Percentiles rank a stretch among this genome's conserved stretches.
Evolutionary conservation across 2,888 invertebrate genomes (phyloP).

Genomic region (Oligia latruncula): DNA sequence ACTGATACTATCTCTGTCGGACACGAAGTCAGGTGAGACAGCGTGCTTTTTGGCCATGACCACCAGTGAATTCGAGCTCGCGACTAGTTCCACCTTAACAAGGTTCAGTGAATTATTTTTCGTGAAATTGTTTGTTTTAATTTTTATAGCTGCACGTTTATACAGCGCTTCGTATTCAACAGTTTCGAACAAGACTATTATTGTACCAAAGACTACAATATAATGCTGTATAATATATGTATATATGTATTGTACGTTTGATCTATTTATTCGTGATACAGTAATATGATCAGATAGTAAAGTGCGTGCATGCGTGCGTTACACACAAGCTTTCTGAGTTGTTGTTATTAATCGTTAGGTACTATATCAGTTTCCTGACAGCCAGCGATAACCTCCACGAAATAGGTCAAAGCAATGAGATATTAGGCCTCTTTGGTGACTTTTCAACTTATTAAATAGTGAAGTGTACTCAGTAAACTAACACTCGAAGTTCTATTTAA

Average conservation of each 20-base stretch:
- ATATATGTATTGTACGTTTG: conserved; percentile 45
- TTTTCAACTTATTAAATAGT: conserved; percentile 49
- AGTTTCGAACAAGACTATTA: conserved; percentile 35
- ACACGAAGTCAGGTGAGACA: too few relatives aligned
- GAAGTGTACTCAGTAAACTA: conserved; percentile 48
- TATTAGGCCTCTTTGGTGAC: conserved; percentile 14
- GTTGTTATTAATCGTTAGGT: conserved; percentile 8
- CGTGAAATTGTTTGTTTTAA: conserved; percentile 19
- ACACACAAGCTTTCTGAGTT: background rate
- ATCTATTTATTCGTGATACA: conserved; percentile 52
- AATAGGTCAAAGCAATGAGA: conserved; percentile 32
- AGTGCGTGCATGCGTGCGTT: conserved; percentile 13
- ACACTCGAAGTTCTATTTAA: conserved; percentile 72
- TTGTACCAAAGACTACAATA: too few relatives aligned
- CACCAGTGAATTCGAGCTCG: too few relatives aligned
- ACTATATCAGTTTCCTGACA: conserved; percentile 21
- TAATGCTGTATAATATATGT: too few relatives aligned
- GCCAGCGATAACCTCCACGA: conserved; percentile 33
- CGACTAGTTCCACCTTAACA: background rate
- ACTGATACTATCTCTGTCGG: too few relatives aligned
- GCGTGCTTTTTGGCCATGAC: too few relatives aligned
- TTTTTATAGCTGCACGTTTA: conserved; percentile 55
- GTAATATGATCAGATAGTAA: conserved; percentile 39
- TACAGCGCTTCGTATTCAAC: conserved; percentile 28
- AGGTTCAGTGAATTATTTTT: conserved; percentile 19